Evolutionary conservation across 2,113 vertebrate genomes (phyloP).

Genomic region (Ameiurus melas): DNA sequence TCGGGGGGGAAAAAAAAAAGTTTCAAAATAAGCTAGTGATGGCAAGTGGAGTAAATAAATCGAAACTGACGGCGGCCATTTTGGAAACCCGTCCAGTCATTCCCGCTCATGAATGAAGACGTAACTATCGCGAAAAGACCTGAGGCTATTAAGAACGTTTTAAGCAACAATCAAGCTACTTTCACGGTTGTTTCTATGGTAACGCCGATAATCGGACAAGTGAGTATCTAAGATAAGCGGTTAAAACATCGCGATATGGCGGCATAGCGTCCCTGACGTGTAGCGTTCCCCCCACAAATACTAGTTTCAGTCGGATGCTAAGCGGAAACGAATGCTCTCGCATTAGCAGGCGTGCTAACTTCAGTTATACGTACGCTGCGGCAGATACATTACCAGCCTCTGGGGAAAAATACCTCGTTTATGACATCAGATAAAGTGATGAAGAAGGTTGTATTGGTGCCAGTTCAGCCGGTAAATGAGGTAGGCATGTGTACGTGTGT

Average conservation of each 20-base stretch:
- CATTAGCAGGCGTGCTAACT: not conserved
- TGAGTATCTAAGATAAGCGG: not conserved
- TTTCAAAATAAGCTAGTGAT: too few species aligned
- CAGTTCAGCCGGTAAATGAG: constrained; percentile 45
- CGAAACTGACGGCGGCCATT: too few species aligned
- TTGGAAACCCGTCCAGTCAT: not conserved
- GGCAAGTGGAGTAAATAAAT: not conserved
- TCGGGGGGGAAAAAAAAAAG: too few species aligned
- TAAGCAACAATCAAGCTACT: not conserved
- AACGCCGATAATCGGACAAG: not conserved
- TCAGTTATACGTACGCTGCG: not conserved
- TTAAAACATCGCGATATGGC: not conserved
- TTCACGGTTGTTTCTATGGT: not conserved
- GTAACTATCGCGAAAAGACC: not conserved
- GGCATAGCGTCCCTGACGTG: not conserved
- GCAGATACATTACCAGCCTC: not conserved
- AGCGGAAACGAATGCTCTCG: not conserved
- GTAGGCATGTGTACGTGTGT: not conserved
- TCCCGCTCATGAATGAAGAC: not conserved
- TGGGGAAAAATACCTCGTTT: not conserved
- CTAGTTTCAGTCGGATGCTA: not conserved
- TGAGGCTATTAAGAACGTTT: not conserved
- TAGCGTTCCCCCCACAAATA: not conserved
- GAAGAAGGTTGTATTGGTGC: constrained; percentile 4
- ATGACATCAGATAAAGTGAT: constrained; percentile 7